Percentiles rank a stretch among this genome's conserved stretches.
Evolutionary conservation across 2,113 vertebrate species (phyloP).

Genomic region (Cichladusa arquata): DNA sequence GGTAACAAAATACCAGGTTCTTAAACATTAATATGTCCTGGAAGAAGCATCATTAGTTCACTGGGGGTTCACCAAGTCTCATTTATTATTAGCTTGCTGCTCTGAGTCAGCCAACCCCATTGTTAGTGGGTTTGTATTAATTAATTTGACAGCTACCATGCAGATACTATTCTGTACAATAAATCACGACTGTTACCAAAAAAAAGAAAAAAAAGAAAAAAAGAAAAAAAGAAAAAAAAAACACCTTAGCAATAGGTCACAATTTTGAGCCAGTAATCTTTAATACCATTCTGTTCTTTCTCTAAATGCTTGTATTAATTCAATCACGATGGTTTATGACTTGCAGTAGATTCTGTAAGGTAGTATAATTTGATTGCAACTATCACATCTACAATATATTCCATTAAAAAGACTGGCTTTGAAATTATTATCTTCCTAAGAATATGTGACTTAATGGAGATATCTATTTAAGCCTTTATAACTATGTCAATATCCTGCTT

Average conservation of each 20-base stretch:
- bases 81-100: background rate
- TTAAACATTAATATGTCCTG: background rate
- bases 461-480: background rate
- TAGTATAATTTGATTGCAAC: background rate
- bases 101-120: background rate
- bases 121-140: background rate
- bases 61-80: background rate
- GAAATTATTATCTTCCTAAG: background rate
- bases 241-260: background rate
- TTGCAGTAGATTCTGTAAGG: background rate
- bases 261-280: background rate
- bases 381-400: background rate
- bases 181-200: background rate
- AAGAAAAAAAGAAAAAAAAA: too few species aligned
- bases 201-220: background rate
- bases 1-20: background rate
- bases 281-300: background rate
- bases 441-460: background rate
- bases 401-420: background rate
- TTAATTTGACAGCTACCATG: background rate
- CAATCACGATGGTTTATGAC: background rate
- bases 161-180: background rate
- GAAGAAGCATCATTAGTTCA: background rate
- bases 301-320: background rate
- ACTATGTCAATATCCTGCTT: background rate